Conservation (phyloP, 2,797 vertebrate genomes). For the Varecia variegata region DNA sequence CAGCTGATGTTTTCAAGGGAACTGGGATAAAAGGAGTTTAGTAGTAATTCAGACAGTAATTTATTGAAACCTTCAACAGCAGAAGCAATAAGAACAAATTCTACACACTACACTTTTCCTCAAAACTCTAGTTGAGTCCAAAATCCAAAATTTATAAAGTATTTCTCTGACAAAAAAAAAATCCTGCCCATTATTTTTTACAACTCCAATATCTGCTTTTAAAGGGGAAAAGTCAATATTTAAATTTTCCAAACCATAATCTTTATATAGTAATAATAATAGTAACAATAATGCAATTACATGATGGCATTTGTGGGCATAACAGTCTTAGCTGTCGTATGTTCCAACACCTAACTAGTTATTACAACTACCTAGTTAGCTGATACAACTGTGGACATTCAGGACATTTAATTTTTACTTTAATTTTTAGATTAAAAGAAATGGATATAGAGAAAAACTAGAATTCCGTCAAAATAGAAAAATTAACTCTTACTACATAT, state of each 20-base stretch:
- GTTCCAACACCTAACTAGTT: neutral
- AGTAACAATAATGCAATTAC: neutral
- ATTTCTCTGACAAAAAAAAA: neutral
- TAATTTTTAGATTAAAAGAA: neutral
- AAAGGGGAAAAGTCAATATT: neutral
- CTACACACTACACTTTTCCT: neutral
- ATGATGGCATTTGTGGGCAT: neutral
- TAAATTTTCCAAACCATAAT: neutral
- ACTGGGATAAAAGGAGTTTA: neutral
- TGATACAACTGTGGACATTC: neutral
- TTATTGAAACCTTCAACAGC: neutral
- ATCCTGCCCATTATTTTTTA: neutral
- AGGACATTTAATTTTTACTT: neutral
- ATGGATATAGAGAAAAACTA: neutral
- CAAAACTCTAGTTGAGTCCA: neutral
- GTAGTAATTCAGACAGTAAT: neutral
- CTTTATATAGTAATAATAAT: neutral
- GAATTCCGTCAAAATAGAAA: neutral
- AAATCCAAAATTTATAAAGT: neutral
- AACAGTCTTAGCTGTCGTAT: fast-evolving
- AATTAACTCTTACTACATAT: neutral
- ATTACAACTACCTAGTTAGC: neutral
- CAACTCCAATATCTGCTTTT: neutral
- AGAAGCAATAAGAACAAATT: neutral
- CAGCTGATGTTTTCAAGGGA: neutral